Conservation (phyloP, 2,797 vertebrate species). For the Ctenosaura bakeri region DNA sequence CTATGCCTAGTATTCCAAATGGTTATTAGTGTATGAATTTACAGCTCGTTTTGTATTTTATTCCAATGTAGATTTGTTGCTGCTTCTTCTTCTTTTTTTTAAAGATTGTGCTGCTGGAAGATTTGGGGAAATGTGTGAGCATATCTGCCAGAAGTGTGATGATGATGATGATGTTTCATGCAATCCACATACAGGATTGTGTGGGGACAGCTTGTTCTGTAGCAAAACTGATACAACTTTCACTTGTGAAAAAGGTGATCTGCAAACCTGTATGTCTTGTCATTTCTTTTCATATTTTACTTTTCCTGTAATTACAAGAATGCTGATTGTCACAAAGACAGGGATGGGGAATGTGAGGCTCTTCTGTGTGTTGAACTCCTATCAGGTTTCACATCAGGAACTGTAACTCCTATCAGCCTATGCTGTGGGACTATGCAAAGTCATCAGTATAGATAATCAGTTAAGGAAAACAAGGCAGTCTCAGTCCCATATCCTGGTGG, state of each 20-base stretch:
- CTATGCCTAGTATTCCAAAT: not conserved
- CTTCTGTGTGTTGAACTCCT: not conserved
- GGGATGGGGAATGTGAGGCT: not conserved
- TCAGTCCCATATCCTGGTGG: no score
- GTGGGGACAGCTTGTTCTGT: conserved; percentile 41
- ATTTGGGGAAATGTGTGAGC: conserved; percentile 38
- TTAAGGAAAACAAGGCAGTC: no score
- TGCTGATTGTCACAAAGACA: not conserved
- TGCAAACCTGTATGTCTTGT: not conserved
- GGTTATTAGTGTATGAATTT: conserved; percentile 15
- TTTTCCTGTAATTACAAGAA: not conserved
- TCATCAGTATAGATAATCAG: no score
- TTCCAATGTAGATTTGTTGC: not conserved
- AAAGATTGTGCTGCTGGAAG: conserved; percentile 43
- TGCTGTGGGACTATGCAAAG: not conserved
- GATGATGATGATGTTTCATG: conserved; percentile 17
- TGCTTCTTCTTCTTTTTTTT: not conserved
- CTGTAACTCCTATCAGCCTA: not conserved
- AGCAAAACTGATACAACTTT: not conserved
- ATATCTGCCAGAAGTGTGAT: conserved; percentile 15
- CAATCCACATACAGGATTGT: conserved; percentile 44
- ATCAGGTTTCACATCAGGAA: not conserved
- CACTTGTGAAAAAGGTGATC: conserved; percentile 47
- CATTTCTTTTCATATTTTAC: no score
- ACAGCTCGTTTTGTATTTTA: not conserved